phyloP scores from a whole-genome alignment of 2,888 invertebrate genomes.

The Drosophila heteroneura region DNA sequence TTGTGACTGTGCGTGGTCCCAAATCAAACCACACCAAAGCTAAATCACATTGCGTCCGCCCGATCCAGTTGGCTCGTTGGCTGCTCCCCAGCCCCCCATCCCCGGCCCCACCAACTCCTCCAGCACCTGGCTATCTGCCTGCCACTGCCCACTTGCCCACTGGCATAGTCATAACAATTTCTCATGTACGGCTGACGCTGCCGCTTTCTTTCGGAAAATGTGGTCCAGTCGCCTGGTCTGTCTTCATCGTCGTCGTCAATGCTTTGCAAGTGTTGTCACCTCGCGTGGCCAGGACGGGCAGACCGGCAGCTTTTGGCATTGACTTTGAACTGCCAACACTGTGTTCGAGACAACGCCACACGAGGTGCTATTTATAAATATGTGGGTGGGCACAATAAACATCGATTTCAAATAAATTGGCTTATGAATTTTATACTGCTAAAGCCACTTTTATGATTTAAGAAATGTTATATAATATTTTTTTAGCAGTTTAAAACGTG shows the following conservation, averaged over 20 bases:
- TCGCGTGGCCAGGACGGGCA: constrained; percentile 32
- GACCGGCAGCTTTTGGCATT: constrained; percentile 58
- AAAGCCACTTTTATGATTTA: neutral
- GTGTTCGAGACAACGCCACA: constrained; percentile 41
- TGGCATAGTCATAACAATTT: constrained; percentile 60
- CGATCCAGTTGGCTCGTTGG: constrained; percentile 27
- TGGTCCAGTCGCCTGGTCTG: constrained; percentile 71
- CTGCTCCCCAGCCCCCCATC: neutral
- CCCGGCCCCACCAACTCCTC: neutral
- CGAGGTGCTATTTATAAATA: constrained; percentile 29
- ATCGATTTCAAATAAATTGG: neutral
- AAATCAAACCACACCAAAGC: constrained; percentile 67
- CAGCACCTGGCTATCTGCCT: constrained; percentile 6
- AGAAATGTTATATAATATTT: neutral
- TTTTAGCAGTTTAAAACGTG: neutral
- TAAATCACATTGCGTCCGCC: constrained; percentile 54
- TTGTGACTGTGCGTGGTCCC: constrained; percentile 46
- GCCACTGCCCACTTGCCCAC: constrained; percentile 33
- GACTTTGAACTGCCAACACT: constrained; percentile 60
- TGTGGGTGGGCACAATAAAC: neutral
- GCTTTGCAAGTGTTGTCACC: constrained; percentile 55
- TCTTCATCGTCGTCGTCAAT: constrained; percentile 19
- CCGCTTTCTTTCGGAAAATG: constrained; percentile 82
- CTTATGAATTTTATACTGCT: neutral
- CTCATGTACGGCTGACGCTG: constrained; percentile 30